These are phyloP conservation scores for Monodelphis domestica DNA, from an alignment of 2,797 vertebrate species.

Conservation along the genomic window DNA sequence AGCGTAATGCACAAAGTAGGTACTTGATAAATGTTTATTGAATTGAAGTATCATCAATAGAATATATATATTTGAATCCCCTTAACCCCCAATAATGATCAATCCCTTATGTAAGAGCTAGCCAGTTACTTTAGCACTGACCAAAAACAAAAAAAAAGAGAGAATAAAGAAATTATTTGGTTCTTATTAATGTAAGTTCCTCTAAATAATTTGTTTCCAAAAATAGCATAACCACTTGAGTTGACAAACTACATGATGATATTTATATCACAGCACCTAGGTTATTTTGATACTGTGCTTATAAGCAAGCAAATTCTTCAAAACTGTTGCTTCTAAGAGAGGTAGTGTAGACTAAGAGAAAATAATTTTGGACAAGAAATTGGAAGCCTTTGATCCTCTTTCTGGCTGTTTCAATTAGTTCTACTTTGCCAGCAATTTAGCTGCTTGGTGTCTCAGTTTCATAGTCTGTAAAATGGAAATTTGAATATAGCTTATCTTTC, in stretches of 20 bases:
- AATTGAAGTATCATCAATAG: neutral
- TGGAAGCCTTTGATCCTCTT: neutral
- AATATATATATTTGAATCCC: neutral
- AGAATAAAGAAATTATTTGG: neutral
- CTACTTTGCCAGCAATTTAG: neutral
- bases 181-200: neutral
- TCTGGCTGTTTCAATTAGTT: neutral
- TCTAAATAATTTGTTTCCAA: neutral
- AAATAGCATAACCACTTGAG: neutral
- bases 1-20: neutral
- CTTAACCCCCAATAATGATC: neutral
- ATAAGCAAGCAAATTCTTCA: neutral
- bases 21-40: neutral
- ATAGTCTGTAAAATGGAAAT: neutral
- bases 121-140: neutral
- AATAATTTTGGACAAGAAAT: neutral
- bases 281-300: neutral
- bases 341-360: neutral
- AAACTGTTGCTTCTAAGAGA: neutral
- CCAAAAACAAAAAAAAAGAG: too few species aligned
- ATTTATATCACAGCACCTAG: neutral
- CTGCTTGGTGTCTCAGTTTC: too few species aligned
- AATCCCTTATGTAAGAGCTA: neutral
- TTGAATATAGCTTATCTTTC: neutral
- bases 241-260: neutral